Evolutionary conservation across 2,888 invertebrate genomes (phyloP).

Genomic region (Pachydiplax longipennis): DNA sequence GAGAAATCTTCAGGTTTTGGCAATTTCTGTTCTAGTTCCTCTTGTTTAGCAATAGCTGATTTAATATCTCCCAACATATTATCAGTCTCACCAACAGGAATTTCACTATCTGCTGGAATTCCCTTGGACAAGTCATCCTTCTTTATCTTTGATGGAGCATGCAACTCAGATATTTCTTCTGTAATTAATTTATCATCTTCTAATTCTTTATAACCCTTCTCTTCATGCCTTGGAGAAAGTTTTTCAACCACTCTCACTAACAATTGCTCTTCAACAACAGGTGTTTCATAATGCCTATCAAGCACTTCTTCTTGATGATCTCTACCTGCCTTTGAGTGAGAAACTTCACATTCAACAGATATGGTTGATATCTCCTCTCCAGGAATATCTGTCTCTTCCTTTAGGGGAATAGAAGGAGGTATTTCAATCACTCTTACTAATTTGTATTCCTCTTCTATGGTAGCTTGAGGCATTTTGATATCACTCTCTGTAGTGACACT

Average conservation of each 20-base stretch:
- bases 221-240: neutral
- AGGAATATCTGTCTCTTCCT: no score
- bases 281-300: neutral
- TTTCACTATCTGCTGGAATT: neutral
- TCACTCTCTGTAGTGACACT: neutral
- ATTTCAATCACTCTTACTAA: neutral
- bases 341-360: no score
- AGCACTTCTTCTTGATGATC: neutral
- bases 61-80: no score
- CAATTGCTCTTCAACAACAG: neutral
- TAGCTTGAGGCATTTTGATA: neutral
- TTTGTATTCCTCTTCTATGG: neutral
- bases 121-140: neutral
- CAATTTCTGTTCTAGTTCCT: no score
- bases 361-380: no score
- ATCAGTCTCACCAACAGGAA: neutral
- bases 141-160: neutral
- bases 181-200: neutral
- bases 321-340: no score
- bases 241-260: neutral
- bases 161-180: neutral
- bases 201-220: neutral
- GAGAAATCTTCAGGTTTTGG: slow-evolving; percentile 46
- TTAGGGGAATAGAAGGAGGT: neutral
- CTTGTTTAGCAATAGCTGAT: no score